Evolutionary conservation across 2,113 vertebrate species (phyloP).

Genomic region (Thalassoma bifasciatum): DNA sequence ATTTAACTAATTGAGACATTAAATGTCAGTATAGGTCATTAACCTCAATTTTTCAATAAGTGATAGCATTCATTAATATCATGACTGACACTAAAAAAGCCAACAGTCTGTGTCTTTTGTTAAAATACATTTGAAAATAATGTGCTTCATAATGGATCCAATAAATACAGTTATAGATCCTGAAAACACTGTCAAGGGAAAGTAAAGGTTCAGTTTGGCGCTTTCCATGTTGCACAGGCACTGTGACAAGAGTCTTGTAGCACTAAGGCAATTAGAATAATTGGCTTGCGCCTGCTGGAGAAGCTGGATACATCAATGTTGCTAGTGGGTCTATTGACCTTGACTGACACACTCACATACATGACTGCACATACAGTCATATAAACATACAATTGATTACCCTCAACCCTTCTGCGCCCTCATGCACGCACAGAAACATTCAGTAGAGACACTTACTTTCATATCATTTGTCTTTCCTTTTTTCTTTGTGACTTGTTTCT

Average conservation of each 20-base stretch:
- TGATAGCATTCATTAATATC: background rate
- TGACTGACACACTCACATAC: conserved; percentile 39
- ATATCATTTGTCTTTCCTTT: background rate
- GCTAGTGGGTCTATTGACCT: conserved; percentile 43
- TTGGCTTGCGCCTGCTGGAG: conserved; percentile 40
- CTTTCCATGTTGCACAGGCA: background rate
- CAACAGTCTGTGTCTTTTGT: background rate
- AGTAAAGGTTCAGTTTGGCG: background rate
- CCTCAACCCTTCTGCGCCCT: too few relatives aligned
- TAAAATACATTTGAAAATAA: background rate
- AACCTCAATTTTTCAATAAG: conserved; percentile 13
- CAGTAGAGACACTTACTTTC: background rate
- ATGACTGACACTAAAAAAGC: too few relatives aligned
- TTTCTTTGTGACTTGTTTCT: background rate
- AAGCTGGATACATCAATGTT: conserved; percentile 42
- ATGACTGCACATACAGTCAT: conserved; percentile 8
- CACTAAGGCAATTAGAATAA: conserved; percentile 55
- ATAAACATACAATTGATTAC: conserved; percentile 11
- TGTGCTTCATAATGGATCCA: too few relatives aligned
- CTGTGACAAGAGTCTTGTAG: conserved; percentile 1
- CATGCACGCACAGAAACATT: background rate
- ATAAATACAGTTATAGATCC: background rate
- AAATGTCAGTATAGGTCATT: conserved; percentile 26
- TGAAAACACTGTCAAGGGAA: background rate
- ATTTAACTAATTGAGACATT: conserved; percentile 12